A percentile compares a stretch with the other conserved stretches of the same genome.
Evolutionary conservation across 1,140 invertebrate species (phyloP).

Genomic region (Oppia nitens): DNA sequence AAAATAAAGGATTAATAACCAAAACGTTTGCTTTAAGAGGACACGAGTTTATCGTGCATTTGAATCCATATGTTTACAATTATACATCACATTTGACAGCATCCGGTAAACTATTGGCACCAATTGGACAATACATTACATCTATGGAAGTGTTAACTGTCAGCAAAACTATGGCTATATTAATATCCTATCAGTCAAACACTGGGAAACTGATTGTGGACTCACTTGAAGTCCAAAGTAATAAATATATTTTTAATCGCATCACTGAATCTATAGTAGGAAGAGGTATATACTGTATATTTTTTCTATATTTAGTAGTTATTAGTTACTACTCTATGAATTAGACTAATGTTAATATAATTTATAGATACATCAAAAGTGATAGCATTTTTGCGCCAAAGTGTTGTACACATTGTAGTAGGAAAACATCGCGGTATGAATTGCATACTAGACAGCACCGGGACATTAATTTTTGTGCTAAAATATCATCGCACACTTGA

Average conservation of each 20-base stretch:
- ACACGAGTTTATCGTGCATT: neutral
- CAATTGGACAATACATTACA: neutral
- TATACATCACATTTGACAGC: neutral
- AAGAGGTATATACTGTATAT: neutral
- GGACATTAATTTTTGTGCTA: neutral
- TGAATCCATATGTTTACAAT: neutral
- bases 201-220: neutral
- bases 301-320: neutral
- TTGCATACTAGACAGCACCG: neutral
- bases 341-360: neutral
- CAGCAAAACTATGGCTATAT: neutral
- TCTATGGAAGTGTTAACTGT: neutral
- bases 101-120: neutral
- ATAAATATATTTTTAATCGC: neutral
- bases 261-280: neutral
- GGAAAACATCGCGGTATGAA: neutral
- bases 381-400: neutral
- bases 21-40: neutral
- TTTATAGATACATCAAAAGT: neutral
- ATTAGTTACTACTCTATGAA: too few species aligned
- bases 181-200: neutral
- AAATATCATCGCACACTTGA: neutral
- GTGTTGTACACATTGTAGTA: neutral
- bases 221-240: neutral
- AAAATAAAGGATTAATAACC: neutral